A percentile compares a stretch with the other conserved stretches of the same genome.
Conservation (phyloP, 2,797 vertebrate species). For the Mus minutoides region DNA sequence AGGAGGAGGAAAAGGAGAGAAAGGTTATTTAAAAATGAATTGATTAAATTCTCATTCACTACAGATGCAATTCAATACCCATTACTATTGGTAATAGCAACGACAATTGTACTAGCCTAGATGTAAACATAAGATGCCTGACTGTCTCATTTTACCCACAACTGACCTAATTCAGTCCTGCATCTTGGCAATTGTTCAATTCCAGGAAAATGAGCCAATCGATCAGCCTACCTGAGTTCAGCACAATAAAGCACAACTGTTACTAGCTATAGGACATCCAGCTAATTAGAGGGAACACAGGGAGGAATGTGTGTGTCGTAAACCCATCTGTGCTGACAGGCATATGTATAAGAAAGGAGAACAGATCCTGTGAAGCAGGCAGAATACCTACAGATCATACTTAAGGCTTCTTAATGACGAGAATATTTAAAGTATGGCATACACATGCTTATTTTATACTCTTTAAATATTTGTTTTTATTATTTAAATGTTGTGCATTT, state of each 20-base stretch:
- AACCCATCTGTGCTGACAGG: background rate
- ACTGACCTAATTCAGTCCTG: background rate
- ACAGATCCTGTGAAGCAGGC: rapidly evolving
- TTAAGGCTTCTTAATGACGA: background rate
- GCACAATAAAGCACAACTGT: background rate
- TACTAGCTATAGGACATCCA: background rate
- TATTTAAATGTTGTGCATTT: background rate
- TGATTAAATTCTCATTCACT: background rate
- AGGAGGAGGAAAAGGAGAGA: background rate
- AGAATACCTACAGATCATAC: background rate
- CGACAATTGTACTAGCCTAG: background rate
- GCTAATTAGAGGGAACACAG: background rate
- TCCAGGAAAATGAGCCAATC: background rate
- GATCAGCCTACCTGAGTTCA: background rate
- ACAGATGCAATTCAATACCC: background rate
- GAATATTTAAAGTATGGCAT: background rate
- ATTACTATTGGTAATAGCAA: background rate
- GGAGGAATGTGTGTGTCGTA: background rate
- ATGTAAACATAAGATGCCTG: background rate
- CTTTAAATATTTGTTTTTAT: background rate
- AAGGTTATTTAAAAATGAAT: constrained; percentile 1
- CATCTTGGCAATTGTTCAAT: background rate
- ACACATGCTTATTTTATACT: background rate
- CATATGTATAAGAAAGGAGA: background rate
- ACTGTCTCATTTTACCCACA: background rate